A percentile compares a stretch with the other conserved stretches of the same genome.
These are phyloP conservation scores for Vespertilio murinus DNA, from an alignment of 2,797 vertebrate genomes.

Conservation along the genomic window DNA sequence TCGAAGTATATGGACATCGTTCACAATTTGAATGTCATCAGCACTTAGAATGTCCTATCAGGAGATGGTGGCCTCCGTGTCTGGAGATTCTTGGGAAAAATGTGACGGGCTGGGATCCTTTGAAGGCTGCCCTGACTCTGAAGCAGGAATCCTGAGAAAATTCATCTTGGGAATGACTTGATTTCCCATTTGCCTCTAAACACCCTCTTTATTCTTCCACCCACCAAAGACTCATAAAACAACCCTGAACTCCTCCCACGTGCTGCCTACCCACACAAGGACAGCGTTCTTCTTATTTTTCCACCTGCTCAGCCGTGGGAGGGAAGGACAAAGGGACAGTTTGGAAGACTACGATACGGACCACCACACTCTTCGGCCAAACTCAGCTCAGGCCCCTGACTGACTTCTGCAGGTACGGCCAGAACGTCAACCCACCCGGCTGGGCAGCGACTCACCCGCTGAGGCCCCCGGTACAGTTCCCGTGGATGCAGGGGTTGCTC, in stretches of 20 bases:
- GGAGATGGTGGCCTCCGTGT: background rate
- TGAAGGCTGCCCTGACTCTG: background rate
- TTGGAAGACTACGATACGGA: background rate
- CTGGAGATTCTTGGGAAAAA: background rate
- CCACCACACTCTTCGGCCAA: background rate
- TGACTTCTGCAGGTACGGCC: background rate
- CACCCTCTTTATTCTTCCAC: background rate
- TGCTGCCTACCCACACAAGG: background rate
- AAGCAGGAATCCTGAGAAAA: background rate
- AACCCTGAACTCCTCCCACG: background rate
- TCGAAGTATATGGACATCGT: background rate
- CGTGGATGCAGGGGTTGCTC: slow-evolving; percentile 89
- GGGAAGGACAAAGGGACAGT: background rate
- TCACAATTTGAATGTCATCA: background rate
- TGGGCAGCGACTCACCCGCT: slow-evolving; percentile 85
- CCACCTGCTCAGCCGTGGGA: background rate
- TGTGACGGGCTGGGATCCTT: background rate
- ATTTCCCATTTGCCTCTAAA: background rate
- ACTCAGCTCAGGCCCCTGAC: background rate
- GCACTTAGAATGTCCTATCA: background rate
- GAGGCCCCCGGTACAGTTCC: slow-evolving; percentile 89
- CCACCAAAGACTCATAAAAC: background rate
- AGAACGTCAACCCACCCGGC: background rate
- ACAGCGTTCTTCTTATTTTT: background rate
- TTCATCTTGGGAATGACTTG: background rate